Evolutionary conservation across 2,797 vertebrate genomes (phyloP).

Genomic region (Mus minutoides): DNA sequence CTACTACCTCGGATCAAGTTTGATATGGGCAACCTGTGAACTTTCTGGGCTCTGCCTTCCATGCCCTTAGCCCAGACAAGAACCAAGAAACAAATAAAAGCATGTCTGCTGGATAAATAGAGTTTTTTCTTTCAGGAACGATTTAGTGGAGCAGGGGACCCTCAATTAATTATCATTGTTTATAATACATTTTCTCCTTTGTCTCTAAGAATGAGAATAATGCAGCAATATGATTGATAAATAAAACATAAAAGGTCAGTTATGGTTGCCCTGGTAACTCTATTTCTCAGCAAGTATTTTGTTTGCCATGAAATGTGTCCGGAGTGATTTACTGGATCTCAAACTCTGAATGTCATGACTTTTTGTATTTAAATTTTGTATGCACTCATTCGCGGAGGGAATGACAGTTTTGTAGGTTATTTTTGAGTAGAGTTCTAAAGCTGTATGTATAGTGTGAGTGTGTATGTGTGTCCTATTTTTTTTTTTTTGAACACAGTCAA

Average conservation of each 20-base stretch:
- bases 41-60: background rate
- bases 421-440: slow-evolving; percentile 27
- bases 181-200: slow-evolving; percentile 71
- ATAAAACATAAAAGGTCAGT: slow-evolving; percentile 82
- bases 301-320: slow-evolving; percentile 77
- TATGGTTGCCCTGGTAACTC: slow-evolving; percentile 78
- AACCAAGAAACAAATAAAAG: slow-evolving; percentile 40
- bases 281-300: slow-evolving; percentile 79
- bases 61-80: background rate
- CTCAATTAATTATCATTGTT: slow-evolving; percentile 80
- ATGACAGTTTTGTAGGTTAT: slow-evolving; percentile 44
- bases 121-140: slow-evolving; percentile 64
- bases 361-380: slow-evolving; percentile 74
- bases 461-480: background rate
- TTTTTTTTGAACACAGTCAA: slow-evolving; percentile 29
- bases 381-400: slow-evolving; percentile 62
- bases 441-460: background rate
- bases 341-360: slow-evolving; percentile 75
- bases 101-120: slow-evolving; percentile 60
- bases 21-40: slow-evolving; percentile 3
- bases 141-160: slow-evolving; percentile 61
- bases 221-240: slow-evolving; percentile 76
- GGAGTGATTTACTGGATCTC: slow-evolving; percentile 76
- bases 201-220: slow-evolving; percentile 78
- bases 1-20: background rate